phyloP scores from a whole-genome alignment of 1,140 invertebrate genomes.

The Rhynchophorus ferrugineus region DNA sequence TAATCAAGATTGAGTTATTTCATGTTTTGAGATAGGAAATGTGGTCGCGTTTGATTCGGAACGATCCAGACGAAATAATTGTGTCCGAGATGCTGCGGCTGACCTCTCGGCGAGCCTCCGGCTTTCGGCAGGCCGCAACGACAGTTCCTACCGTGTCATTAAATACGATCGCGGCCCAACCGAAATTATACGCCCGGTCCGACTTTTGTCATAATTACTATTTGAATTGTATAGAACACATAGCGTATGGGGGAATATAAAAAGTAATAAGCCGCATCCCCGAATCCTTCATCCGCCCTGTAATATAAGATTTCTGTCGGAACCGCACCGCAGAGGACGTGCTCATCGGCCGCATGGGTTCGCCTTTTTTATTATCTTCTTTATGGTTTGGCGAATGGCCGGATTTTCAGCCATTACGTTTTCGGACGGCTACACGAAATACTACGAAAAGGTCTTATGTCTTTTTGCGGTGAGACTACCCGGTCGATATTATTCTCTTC shows the following conservation, averaged over 20 bases:
- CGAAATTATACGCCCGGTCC: background rate
- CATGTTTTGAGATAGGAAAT: too few species aligned
- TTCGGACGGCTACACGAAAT: background rate
- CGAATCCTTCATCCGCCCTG: background rate
- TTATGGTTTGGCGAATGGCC: background rate
- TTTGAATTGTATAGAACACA: background rate
- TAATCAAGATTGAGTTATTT: too few species aligned
- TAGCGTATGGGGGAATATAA: background rate
- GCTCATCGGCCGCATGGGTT: background rate
- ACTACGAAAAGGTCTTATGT: background rate
- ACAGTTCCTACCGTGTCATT: background rate
- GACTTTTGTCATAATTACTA: background rate
- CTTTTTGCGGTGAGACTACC: background rate
- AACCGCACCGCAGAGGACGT: background rate
- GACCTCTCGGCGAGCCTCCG: background rate
- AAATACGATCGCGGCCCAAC: background rate
- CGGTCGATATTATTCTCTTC: too few species aligned
- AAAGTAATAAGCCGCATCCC: background rate
- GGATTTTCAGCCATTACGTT: background rate
- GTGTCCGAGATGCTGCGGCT: background rate
- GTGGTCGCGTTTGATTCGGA: too few species aligned
- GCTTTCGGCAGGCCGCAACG: background rate
- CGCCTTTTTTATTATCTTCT: background rate
- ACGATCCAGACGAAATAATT: background rate
- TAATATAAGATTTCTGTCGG: background rate